A percentile compares a stretch with the other conserved stretches of the same genome.
Conservation (phyloP, 2,888 invertebrate species). For the Pandemis heparana region DNA sequence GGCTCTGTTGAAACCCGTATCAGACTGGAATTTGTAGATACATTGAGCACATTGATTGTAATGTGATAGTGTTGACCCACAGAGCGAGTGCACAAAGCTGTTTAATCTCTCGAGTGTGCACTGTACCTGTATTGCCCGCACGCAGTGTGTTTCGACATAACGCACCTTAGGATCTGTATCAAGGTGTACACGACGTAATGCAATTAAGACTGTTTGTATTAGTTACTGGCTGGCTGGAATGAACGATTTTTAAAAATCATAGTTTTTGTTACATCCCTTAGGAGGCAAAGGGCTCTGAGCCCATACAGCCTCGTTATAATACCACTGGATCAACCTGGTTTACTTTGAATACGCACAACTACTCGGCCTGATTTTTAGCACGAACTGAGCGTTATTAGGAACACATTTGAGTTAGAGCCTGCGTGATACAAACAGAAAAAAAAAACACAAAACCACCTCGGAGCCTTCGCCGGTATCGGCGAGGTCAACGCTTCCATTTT, state of each 20-base stretch:
- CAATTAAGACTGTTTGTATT: not conserved
- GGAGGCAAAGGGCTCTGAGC: not conserved
- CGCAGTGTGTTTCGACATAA: slow-evolving; percentile 59
- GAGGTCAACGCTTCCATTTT: slow-evolving; percentile 76
- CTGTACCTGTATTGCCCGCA: slow-evolving; percentile 2
- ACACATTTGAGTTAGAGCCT: slow-evolving; percentile 4
- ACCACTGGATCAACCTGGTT: not conserved
- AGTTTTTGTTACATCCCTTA: not conserved
- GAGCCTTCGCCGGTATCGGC: slow-evolving; percentile 55
- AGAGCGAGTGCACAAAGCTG: slow-evolving; percentile 53
- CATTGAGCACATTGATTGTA: slow-evolving; percentile 57
- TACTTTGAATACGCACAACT: not conserved
- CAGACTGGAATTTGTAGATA: slow-evolving; percentile 55
- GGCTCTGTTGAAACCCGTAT: slow-evolving; percentile 56
- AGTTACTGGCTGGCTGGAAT: slow-evolving; percentile 43
- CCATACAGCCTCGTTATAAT: not conserved
- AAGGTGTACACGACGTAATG: not conserved
- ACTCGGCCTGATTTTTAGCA: not conserved
- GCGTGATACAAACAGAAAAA: slow-evolving; percentile 52
- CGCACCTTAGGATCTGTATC: slow-evolving; percentile 20
- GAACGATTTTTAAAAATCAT: not conserved
- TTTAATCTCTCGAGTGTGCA: slow-evolving; percentile 29
- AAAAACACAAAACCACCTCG: slow-evolving; percentile 79
- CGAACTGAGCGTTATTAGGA: not conserved
- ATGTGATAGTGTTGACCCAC: slow-evolving; percentile 50